Base-by-base conservation (phyloP, 2,113 vertebrate species). In the Sinocyclocheilus rhinocerous region DNA sequence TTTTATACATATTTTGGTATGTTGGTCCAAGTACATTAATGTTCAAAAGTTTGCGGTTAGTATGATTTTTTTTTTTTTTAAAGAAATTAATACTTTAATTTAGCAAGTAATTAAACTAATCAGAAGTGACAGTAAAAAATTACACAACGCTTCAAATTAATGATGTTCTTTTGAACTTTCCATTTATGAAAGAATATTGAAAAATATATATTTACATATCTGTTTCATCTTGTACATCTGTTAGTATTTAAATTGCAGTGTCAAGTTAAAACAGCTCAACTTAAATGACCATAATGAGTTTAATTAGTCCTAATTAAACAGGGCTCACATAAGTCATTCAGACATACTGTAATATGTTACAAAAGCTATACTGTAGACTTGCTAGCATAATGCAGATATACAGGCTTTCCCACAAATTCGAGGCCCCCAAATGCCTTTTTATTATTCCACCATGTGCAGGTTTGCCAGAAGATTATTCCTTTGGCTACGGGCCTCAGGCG, bases 381-480 rank as follows among this genome's bases (percentile, higher is more conserved):
- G 20, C 8, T 22, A 39, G 10, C 16, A 39, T 70, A 36, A 22
- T 39, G 73, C 22, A 76, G 73, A 76, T 76, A 48, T n/a, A 8
- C 67, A 72, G 36, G 22, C 18, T 26, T 45, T 26, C 42, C 45
- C n/a, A 76, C 75, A 76, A 48, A 8, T 76, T 26, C 18, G 75
- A 29, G 7, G 75, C 15, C 22, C 6, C 24, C 33, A 59, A 50
- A 39, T 59, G 15, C 26, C 16, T 79, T 59, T 33, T 36, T 22
- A 13, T 39, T 76, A 52, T 29, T 76, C 3, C 15, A 16, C n/a
- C 3, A 6, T 50, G 4, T 79, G 18, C 76, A 33, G 16, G 24
- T 57, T 29, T 59, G 16, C 52, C 20, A 80, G 29, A n/a, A 59
- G 65, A 83, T 83, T 69, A 70, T 72, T 65, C 10, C 81, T 72